Percentiles rank a stretch among this genome's conserved stretches.
Evolutionary conservation across 2,888 invertebrate species (phyloP).

Genomic region (Polydesmus complanatus): DNA sequence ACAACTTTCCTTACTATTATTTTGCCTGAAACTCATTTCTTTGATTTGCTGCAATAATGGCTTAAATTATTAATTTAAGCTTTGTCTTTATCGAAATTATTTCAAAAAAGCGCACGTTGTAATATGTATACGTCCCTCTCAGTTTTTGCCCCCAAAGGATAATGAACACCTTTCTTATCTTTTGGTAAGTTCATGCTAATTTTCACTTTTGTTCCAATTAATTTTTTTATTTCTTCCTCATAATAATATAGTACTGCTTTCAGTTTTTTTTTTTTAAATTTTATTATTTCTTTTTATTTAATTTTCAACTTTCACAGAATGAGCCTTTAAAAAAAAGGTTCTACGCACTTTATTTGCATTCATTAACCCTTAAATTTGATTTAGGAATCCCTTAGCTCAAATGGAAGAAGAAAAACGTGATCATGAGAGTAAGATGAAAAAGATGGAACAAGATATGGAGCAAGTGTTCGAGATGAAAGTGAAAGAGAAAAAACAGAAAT

Average conservation of each 20-base stretch:
- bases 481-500: constrained; percentile 85
- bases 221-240: neutral
- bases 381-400: constrained; percentile 92
- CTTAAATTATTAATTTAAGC: too few species aligned
- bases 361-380: neutral
- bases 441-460: constrained; percentile 98
- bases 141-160: constrained; percentile 73
- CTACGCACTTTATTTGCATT: too few species aligned
- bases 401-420: constrained; percentile 97
- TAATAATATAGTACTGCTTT: neutral
- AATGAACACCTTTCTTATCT: constrained; percentile 76
- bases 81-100: too few species aligned
- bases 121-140: constrained; percentile 29
- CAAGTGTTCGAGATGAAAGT: constrained; percentile 98
- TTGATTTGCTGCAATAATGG: too few species aligned
- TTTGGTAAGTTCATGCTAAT: constrained; percentile 66
- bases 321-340: neutral
- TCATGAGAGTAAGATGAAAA: constrained; percentile 92
- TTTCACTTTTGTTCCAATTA: neutral
- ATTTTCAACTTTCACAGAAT: neutral
- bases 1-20: neutral
- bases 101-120: neutral
- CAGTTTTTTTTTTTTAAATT: neutral
- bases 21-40: too few species aligned
- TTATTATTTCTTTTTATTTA: neutral